These are phyloP conservation scores for Cordilura impudica DNA, from an alignment of 2,888 invertebrate genomes.

Conservation along the genomic window DNA sequence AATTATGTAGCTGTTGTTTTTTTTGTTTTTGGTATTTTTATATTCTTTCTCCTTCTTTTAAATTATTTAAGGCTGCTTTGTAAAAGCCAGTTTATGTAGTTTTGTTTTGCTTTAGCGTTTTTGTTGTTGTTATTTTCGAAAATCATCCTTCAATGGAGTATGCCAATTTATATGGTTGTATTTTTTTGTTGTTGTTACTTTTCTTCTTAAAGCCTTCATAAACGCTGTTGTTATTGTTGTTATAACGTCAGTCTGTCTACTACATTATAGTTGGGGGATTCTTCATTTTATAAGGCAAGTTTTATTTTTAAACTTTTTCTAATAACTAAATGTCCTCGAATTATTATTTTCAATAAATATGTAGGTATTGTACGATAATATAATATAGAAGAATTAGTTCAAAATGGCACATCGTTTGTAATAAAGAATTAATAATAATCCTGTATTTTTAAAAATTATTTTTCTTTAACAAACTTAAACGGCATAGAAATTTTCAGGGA, in stretches of 20 bases:
- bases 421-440: too few species aligned
- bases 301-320: not conserved
- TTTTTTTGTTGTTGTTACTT: constrained; percentile 1
- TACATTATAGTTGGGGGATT: not conserved
- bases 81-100: not conserved
- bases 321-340: too few species aligned
- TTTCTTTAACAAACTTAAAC: too few species aligned
- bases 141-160: constrained; percentile 75
- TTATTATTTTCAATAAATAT: too few species aligned
- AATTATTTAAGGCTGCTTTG: constrained; percentile 36
- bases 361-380: too few species aligned
- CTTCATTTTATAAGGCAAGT: not conserved
- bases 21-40: constrained; percentile 21
- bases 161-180: constrained; percentile 73
- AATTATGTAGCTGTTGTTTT: not conserved
- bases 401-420: too few species aligned
- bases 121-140: constrained; percentile 10
- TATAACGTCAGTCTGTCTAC: constrained; percentile 52
- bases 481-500: too few species aligned
- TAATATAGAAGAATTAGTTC: too few species aligned
- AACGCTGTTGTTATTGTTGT: constrained; percentile 18
- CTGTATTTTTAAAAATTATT: too few species aligned
- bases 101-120: not conserved
- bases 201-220: not conserved
- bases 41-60: not conserved